Conservation (phyloP, 1,140 invertebrate genomes). For the Dendrolimus kikuchii region DNA sequence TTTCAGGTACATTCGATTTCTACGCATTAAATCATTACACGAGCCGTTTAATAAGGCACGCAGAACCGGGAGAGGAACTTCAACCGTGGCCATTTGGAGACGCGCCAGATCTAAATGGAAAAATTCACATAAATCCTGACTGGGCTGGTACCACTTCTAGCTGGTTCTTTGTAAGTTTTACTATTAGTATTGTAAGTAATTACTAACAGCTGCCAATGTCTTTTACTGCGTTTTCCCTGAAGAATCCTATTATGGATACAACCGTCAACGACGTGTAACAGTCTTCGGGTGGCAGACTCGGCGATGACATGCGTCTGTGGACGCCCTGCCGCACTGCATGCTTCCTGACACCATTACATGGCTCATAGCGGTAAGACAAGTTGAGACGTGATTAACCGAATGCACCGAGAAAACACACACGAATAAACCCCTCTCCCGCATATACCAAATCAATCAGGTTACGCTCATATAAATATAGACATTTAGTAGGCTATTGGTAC, state of each 20-base stretch:
- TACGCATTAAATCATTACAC: constrained; percentile 33
- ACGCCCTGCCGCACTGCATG: too few relatives aligned
- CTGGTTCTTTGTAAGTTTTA: constrained; percentile 15
- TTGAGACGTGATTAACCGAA: too few relatives aligned
- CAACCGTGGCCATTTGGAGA: constrained; percentile 11
- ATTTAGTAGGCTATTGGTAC: background rate
- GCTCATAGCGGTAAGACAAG: too few relatives aligned
- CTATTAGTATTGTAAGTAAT: background rate
- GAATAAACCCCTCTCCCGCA: too few relatives aligned
- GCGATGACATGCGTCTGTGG: too few relatives aligned
- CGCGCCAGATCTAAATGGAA: constrained; percentile 14
- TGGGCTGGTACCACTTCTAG: constrained; percentile 3
- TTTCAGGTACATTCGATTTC: constrained; percentile 31
- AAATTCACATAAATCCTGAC: constrained; percentile 2
- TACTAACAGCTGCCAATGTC: background rate
- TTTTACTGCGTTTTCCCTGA: background rate
- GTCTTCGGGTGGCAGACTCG: too few relatives aligned
- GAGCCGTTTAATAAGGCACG: constrained; percentile 16
- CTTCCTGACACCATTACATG: too few relatives aligned
- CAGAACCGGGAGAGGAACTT: constrained; percentile 10
- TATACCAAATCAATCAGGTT: too few relatives aligned
- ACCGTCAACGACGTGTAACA: background rate
- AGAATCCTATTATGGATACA: background rate
- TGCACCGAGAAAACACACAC: too few relatives aligned
- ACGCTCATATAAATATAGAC: too few relatives aligned